phyloP scores from a whole-genome alignment of 2,113 vertebrate species.

The Festucalex cinctus region DNA sequence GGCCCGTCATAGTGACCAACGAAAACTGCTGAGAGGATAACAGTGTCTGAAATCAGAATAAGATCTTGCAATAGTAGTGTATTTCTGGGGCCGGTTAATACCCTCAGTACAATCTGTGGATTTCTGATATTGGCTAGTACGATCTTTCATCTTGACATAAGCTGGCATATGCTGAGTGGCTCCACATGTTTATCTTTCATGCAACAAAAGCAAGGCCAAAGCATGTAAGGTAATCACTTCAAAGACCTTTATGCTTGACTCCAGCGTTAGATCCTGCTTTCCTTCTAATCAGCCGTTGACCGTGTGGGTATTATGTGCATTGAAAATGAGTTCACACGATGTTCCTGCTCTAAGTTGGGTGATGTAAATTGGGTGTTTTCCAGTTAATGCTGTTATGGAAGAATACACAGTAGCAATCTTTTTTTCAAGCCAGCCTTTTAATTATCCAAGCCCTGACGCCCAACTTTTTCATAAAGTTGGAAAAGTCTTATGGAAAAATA shows the following conservation, averaged over 20 bases:
- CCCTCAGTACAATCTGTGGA: slow-evolving; percentile 59
- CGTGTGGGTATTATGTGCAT: slow-evolving; percentile 58
- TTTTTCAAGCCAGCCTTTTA: slow-evolving; percentile 41
- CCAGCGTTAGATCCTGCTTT: slow-evolving; percentile 56
- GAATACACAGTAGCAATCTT: slow-evolving; percentile 30
- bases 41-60: slow-evolving; percentile 49
- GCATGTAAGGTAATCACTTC: slow-evolving; percentile 69
- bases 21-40: slow-evolving; percentile 51
- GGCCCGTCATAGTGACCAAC: slow-evolving; percentile 50
- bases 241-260: slow-evolving; percentile 64
- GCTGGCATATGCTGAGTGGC: slow-evolving; percentile 70
- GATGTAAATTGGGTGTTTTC: slow-evolving; percentile 56
- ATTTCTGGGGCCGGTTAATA: slow-evolving; percentile 63
- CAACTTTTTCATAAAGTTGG: slow-evolving; percentile 28
- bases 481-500: slow-evolving; percentile 26
- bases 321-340: slow-evolving; percentile 56
- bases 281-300: slow-evolving; percentile 66
- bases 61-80: slow-evolving; percentile 67
- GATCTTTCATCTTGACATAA: slow-evolving; percentile 74
- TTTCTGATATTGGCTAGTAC: slow-evolving; percentile 67
- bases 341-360: slow-evolving; percentile 30
- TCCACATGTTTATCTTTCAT: slow-evolving; percentile 65
- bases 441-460: slow-evolving; percentile 49
- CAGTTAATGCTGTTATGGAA: slow-evolving; percentile 32
- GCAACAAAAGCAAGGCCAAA: slow-evolving; percentile 60